Conservation (phyloP, 2,797 vertebrate genomes). For the Bradypus variegatus region DNA sequence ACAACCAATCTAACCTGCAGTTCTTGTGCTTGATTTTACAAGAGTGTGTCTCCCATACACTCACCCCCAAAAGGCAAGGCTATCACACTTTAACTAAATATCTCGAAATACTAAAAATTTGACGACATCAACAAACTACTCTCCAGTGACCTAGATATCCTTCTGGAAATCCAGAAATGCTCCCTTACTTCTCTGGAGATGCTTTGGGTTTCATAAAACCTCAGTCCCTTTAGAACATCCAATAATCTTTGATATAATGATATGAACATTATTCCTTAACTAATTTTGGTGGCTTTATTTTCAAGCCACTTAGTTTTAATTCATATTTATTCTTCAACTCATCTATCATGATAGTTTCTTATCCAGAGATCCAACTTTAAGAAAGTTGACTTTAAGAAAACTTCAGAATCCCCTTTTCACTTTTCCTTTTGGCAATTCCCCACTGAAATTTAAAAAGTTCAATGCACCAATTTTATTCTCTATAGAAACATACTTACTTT, state of each 20-base stretch:
- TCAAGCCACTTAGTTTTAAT: conserved; percentile 46
- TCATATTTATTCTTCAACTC: conserved; percentile 40
- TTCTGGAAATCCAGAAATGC: background rate
- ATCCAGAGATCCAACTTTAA: conserved; percentile 21
- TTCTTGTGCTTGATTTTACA: background rate
- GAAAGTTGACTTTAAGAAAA: background rate
- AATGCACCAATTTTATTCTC: background rate
- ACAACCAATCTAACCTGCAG: background rate
- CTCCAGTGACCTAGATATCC: background rate
- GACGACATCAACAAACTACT: background rate
- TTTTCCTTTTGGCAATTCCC: background rate
- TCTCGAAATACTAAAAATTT: background rate
- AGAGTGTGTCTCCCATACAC: background rate
- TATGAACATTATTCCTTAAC: background rate
- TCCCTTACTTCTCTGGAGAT: background rate
- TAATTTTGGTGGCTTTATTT: conserved; percentile 41
- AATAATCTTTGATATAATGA: background rate
- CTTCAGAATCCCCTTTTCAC: background rate
- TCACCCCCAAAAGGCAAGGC: background rate
- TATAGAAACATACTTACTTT: background rate
- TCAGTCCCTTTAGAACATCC: background rate
- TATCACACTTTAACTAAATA: background rate
- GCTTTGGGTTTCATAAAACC: background rate
- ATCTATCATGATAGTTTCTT: conserved; percentile 17
- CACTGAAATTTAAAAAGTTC: conserved; percentile 5